phyloP scores from a whole-genome alignment of 2,797 vertebrate species.

The Hydrocynus forskahlii region DNA sequence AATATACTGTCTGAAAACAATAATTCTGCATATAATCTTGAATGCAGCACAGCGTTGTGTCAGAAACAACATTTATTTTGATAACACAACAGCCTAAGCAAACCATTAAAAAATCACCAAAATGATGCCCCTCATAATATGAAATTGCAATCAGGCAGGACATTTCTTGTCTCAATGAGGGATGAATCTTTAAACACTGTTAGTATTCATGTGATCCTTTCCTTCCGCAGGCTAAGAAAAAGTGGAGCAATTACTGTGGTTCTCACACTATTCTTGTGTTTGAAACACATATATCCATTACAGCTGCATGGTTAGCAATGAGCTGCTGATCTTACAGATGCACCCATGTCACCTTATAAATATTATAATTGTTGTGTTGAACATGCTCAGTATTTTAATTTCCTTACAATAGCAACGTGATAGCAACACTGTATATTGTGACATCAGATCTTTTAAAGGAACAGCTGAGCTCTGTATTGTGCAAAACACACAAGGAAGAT shows the following conservation, averaged over 20 bases:
- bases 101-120: no score
- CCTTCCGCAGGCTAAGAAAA: constrained; percentile 5
- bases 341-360: constrained; percentile 15
- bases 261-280: constrained; percentile 13
- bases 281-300: constrained; percentile 31
- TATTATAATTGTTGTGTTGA: constrained; percentile 32
- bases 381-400: not conserved
- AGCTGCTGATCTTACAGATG: constrained; percentile 28
- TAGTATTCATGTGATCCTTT: constrained; percentile 9
- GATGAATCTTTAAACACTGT: constrained; percentile 41
- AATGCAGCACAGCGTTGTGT: no score
- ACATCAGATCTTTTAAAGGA: not conserved
- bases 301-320: constrained; percentile 14
- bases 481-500: not conserved
- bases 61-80: not conserved
- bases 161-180: constrained; percentile 10
- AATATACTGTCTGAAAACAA: no score
- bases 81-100: not conserved
- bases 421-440: not conserved
- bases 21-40: no score
- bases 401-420: not conserved
- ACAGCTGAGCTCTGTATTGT: not conserved
- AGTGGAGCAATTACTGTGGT: constrained; percentile 37
- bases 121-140: not conserved
- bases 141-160: constrained; percentile 3